A percentile compares a stretch with the other conserved stretches of the same genome.
These are phyloP conservation scores for Anoplius nigerrimus DNA, from an alignment of 2,888 invertebrate species.

Conservation along the genomic window DNA sequence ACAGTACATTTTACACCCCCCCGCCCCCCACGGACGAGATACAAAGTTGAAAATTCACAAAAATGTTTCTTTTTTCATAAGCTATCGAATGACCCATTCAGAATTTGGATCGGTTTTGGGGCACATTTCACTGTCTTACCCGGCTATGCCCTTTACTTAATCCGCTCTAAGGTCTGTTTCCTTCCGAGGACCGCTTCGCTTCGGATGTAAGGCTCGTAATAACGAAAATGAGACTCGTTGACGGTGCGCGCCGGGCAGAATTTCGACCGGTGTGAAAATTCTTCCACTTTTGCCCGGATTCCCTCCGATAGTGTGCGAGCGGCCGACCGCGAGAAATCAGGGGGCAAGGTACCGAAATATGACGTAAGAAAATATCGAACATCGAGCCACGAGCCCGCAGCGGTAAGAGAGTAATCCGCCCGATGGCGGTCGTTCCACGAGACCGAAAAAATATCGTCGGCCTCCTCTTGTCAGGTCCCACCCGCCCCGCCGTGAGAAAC, in stretches of 20 bases:
- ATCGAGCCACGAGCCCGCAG: not conserved
- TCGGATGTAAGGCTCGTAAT: not conserved
- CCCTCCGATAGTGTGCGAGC: not conserved
- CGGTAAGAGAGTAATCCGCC: conserved; percentile 29
- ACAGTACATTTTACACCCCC: no score
- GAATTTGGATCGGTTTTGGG: no score
- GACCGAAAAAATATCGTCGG: not conserved
- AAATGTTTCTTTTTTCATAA: no score
- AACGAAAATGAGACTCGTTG: conserved; percentile 1
- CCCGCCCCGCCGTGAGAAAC: not conserved
- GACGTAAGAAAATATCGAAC: conserved; percentile 24
- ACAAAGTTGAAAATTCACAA: no score
- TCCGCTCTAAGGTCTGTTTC: no score
- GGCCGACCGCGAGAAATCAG: not conserved
- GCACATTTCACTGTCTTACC: no score
- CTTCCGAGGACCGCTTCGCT: no score
- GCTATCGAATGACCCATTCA: no score
- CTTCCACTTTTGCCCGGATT: not conserved
- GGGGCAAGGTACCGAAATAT: conserved; percentile 12
- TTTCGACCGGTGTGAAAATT: not conserved
- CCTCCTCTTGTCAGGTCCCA: not conserved
- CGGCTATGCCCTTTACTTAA: no score
- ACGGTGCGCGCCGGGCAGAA: not conserved
- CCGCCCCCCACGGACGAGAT: no score
- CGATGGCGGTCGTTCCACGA: conserved; percentile 3